Conservation (phyloP, 92 coral and sea anemone species). For the Parazoanthus swiftii region DNA sequence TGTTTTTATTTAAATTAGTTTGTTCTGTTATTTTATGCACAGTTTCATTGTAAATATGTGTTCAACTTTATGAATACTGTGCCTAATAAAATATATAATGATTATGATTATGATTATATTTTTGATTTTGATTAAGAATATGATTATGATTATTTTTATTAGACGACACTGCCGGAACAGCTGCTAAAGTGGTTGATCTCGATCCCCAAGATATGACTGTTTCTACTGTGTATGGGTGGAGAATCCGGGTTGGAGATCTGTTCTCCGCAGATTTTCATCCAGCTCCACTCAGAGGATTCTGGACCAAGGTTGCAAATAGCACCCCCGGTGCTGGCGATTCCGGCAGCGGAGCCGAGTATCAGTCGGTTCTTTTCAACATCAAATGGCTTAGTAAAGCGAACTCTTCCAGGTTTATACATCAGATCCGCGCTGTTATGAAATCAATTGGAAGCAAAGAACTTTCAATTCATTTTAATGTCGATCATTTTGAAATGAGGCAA, state of each 20-base stretch:
- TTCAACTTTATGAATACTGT: too few species aligned
- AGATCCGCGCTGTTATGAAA: slow-evolving; percentile 48
- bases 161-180: slow-evolving; percentile 44
- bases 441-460: slow-evolving; percentile 44
- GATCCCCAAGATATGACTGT: slow-evolving; percentile 61
- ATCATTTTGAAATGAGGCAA: slow-evolving; percentile 35
- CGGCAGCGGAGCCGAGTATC: slow-evolving; percentile 56
- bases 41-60: too few species aligned
- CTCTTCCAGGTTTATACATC: slow-evolving; percentile 39
- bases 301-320: slow-evolving; percentile 43
- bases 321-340: background rate
- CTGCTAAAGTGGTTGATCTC: slow-evolving; percentile 71
- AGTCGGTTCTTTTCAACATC: slow-evolving; percentile 65
- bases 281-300: slow-evolving; percentile 58
- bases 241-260: slow-evolving; percentile 55
- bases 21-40: too few species aligned
- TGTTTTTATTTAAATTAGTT: too few species aligned
- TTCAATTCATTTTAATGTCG: slow-evolving; percentile 77
- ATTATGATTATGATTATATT: too few species aligned
- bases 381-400: slow-evolving; percentile 41
- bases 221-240: slow-evolving; percentile 78
- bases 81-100: too few species aligned
- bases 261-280: slow-evolving; percentile 72
- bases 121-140: too few species aligned
- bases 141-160: too few species aligned